Evolutionary conservation across 2,888 invertebrate species (phyloP), one percentile per base, ranked within the genome.

Genomic region (Diaprepes abbreviatus): DNA sequence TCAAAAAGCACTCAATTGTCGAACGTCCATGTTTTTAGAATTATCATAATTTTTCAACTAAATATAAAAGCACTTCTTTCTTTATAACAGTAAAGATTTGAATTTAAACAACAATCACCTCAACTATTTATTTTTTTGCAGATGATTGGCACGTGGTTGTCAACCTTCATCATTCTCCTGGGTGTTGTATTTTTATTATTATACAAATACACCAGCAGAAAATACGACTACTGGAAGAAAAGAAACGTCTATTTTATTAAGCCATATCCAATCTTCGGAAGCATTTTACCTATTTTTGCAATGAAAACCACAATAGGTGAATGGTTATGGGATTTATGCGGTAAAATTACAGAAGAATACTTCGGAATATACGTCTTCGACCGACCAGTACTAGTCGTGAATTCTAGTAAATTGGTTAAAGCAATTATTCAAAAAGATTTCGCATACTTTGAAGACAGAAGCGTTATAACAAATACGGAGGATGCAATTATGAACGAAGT

Each of bases 341-440:
- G 72, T 16, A 43, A 71, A 35, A 66, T 65, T 0, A 50, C 74
- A 9, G 77, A 79, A 50, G 82, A 81, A 2, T 85, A 80, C 70
- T 80, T 86, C 12, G 88, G 88, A 1, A 83, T 87, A 43, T 87
- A 85, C 74, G 82, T 85, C 19, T 83, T 87, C 45, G 83, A 85
- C 66, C 84, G 83, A 66, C 88, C 87, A 0, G 82, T 83, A 45
- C 70, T 88, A 1, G 73, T 87, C 0, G 65, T 87, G 0, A 80
- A 84, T 35, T 84, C 85, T 72, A 86, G 86, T 0, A 83, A 86
- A 40, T 66, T 86, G 1, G 83, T 87, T 28, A 87, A 86, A 71
- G 77, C 81, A 7, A 78, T 87, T 36, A 72, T 87, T 66, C 83
- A 86, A 1, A 83, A 85, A 52, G 86, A 87, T 75, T 87, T 87